Conservation (phyloP, 2,797 vertebrate species). For the Meda fulgida region DNA sequence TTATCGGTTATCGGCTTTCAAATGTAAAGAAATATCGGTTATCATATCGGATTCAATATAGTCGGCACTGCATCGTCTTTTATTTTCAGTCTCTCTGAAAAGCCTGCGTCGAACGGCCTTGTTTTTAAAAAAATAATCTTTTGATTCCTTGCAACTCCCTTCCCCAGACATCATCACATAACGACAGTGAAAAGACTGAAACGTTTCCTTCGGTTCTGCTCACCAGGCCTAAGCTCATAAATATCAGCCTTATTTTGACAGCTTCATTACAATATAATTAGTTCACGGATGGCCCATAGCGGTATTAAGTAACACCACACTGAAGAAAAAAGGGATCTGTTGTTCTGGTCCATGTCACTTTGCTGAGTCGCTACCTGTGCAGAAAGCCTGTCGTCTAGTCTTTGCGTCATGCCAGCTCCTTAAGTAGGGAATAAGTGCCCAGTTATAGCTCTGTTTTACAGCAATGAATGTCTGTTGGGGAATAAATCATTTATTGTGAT, state of each 20-base stretch:
- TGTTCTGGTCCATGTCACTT: slow-evolving; percentile 49
- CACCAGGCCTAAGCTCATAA: slow-evolving; percentile 19
- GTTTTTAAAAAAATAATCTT: too few species aligned
- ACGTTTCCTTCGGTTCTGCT: not conserved
- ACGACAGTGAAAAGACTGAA: not conserved
- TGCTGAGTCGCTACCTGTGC: slow-evolving; percentile 58
- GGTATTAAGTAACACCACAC: slow-evolving; percentile 34
- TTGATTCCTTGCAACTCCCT: not conserved
- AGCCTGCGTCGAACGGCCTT: too few species aligned
- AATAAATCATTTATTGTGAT: slow-evolving; percentile 64
- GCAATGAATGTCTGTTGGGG: slow-evolving; percentile 56
- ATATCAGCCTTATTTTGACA: slow-evolving; percentile 37
- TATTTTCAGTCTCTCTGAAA: too few species aligned
- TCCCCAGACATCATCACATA: not conserved
- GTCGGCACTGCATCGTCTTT: too few species aligned
- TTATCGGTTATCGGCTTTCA: too few species aligned
- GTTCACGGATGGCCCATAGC: slow-evolving; percentile 37
- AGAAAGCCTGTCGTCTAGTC: slow-evolving; percentile 58
- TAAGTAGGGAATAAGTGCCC: slow-evolving; percentile 56
- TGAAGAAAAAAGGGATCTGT: slow-evolving; percentile 32
- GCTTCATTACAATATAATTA: slow-evolving; percentile 54
- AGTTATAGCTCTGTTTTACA: slow-evolving; percentile 58
- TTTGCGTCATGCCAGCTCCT: slow-evolving; percentile 52
- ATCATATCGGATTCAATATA: too few species aligned
- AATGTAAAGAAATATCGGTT: too few species aligned